phyloP scores from a whole-genome alignment of 53 echinoderm and acorn worm species.

The Holothuria leucospilota region DNA sequence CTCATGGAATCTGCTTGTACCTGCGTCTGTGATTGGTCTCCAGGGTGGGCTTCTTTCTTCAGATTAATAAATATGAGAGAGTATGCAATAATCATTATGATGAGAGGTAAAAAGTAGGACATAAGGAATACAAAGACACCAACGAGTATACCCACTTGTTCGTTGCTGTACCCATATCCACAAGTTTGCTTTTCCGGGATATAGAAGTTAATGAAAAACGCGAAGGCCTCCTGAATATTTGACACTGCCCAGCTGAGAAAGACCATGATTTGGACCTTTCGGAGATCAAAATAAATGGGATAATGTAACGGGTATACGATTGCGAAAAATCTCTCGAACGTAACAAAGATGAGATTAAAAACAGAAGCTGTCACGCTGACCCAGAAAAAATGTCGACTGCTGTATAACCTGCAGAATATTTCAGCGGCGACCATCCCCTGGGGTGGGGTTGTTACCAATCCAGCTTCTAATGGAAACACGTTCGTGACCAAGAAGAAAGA shows the following conservation, averaged over 20 bases:
- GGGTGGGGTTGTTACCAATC: slow-evolving; percentile 52
- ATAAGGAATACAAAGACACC: slow-evolving; percentile 84
- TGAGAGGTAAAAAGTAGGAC: slow-evolving; percentile 86
- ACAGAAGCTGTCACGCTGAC: slow-evolving; percentile 94
- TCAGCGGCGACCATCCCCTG: slow-evolving; percentile 67
- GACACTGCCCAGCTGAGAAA: slow-evolving; percentile 77
- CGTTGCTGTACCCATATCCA: slow-evolving; percentile 70
- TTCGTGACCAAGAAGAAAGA: slow-evolving; percentile 85
- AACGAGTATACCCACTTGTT: slow-evolving; percentile 52
- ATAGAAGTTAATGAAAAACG: slow-evolving; percentile 84
- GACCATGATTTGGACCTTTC: slow-evolving; percentile 73
- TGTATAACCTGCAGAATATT: slow-evolving; percentile 84
- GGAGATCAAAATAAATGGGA: slow-evolving; percentile 70
- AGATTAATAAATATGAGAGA: slow-evolving; percentile 80
- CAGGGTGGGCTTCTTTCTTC: slow-evolving; percentile 68
- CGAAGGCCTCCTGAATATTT: slow-evolving; percentile 83
- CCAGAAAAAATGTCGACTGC: slow-evolving; percentile 85
- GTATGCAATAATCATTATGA: slow-evolving; percentile 93
- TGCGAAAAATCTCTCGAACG: slow-evolving; percentile 89
- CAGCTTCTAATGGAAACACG: slow-evolving; percentile 80
- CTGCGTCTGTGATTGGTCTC: slow-evolving; percentile 57
- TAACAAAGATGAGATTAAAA: slow-evolving; percentile 89
- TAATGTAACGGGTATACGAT: slow-evolving; percentile 94
- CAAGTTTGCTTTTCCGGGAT: slow-evolving; percentile 55
- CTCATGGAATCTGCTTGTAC: slow-evolving; percentile 66